phyloP scores from a whole-genome alignment of 2,888 invertebrate genomes.

The Nephrotoma guestfalica region DNA sequence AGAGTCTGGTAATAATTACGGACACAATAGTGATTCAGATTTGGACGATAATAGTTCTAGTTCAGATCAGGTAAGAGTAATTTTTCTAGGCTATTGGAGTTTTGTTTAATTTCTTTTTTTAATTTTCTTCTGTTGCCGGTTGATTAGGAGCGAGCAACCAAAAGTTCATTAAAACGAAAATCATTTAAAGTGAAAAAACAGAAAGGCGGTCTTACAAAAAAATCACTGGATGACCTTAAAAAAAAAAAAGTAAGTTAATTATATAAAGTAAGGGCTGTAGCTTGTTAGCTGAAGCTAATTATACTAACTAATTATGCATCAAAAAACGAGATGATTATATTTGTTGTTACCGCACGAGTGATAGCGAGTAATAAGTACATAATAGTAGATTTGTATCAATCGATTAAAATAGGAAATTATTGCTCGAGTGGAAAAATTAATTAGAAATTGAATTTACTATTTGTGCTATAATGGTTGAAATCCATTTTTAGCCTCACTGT shows the following conservation, averaged over 20 bases:
- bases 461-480: too few species aligned
- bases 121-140: not conserved
- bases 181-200: constrained; percentile 51
- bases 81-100: not conserved
- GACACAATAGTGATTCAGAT: constrained; percentile 18
- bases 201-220: constrained; percentile 35
- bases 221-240: constrained; percentile 21
- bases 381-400: too few species aligned
- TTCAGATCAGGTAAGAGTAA: constrained; percentile 39
- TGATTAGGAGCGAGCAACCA: constrained; percentile 24
- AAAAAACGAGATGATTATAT: too few species aligned
- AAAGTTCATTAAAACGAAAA: constrained; percentile 47
- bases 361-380: too few species aligned
- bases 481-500: too few species aligned
- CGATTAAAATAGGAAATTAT: too few species aligned
- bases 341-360: too few species aligned
- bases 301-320: too few species aligned
- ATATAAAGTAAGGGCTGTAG: not conserved
- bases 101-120: not conserved
- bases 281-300: too few species aligned
- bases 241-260: not conserved
- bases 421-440: too few species aligned
- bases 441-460: too few species aligned
- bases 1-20: not conserved
- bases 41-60: constrained; percentile 47